Percentiles rank a stretch among this genome's conserved stretches.
Evolutionary conservation across 2,888 invertebrate genomes (phyloP).

Genomic region (Netelia virgata): DNA sequence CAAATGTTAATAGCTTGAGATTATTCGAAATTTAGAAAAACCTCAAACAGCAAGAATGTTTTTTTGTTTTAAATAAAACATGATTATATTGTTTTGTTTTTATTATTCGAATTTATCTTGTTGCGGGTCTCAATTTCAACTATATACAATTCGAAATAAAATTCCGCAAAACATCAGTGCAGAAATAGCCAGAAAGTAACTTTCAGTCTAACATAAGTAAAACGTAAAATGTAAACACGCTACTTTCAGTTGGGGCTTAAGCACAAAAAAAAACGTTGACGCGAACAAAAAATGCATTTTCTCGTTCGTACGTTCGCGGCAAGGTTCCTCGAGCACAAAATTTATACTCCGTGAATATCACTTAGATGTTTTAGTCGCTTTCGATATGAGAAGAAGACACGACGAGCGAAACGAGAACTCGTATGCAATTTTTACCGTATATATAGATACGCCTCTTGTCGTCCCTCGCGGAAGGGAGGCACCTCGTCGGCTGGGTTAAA

Average conservation of each 20-base stretch:
- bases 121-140: too few species aligned
- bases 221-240: too few species aligned
- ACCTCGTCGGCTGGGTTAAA: slow-evolving; percentile 46
- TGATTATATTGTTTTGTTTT: background rate
- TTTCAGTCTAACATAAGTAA: too few species aligned
- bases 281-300: slow-evolving; percentile 2
- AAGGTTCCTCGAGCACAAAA: slow-evolving; percentile 31
- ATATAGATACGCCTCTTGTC: slow-evolving; percentile 11
- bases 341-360: slow-evolving; percentile 35
- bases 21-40: background rate
- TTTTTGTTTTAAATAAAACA: background rate
- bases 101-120: too few species aligned
- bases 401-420: slow-evolving; percentile 44
- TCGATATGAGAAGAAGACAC: slow-evolving; percentile 60
- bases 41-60: background rate
- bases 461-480: slow-evolving; percentile 18
- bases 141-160: too few species aligned
- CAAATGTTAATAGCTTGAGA: background rate
- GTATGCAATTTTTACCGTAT: slow-evolving; percentile 24
- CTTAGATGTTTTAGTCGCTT: slow-evolving; percentile 59
- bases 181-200: too few species aligned
- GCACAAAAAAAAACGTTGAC: background rate
- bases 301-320: slow-evolving; percentile 31
- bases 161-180: too few species aligned
- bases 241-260: background rate